Evolutionary conservation across 2,113 vertebrate genomes (phyloP), one percentile per base, ranked within the genome.

Genomic region (Xenopus tropicalis): DNA sequence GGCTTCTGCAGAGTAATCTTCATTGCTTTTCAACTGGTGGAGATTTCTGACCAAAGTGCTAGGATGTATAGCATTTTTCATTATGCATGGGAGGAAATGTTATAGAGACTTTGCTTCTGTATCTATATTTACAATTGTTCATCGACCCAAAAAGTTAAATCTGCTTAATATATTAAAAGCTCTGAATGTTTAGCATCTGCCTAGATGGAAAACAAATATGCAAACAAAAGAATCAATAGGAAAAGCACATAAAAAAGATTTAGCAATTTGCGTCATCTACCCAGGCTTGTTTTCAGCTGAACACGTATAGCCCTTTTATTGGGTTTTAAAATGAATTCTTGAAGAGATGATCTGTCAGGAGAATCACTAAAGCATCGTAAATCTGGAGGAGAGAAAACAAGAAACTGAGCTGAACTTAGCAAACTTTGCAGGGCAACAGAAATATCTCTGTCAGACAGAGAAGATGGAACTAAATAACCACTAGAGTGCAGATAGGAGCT

Each of bases 191-290:
- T 11, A 3, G 11, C 1, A 29, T 63, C 17, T 44, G 17, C 62
- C 62, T 25, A 4, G n/a, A 63, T 11, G 62, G 42, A 65, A 44
- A 20, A 20, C 29, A 65, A 65, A 44, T 43, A 65, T 65, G 62
- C 21, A 17, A 29, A 65, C 24, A 63, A 8, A 10, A 19, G 62
- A 14, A 44, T 11, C 4, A 21, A 17, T 5, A 65, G 17, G 25
- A 10, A 63, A 63, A 63, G 29, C 37, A 44, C 42, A 65, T 65
- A 65, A 21, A 8, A 51, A 13, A 21, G 52, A 72, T 64, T 65
- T 66, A 21, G 21, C 14, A 2, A 73, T 67, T 20, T 74, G 72
- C 72, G 43, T 67, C 72, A 74, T 71, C 24, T 22, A 57, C 20
- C 8, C 54, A 57, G 11, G 20, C 51, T 8, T 4, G 25, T 65